Conservation (phyloP, 2,888 invertebrate genomes). For the Pardosa pseudoannulata region DNA sequence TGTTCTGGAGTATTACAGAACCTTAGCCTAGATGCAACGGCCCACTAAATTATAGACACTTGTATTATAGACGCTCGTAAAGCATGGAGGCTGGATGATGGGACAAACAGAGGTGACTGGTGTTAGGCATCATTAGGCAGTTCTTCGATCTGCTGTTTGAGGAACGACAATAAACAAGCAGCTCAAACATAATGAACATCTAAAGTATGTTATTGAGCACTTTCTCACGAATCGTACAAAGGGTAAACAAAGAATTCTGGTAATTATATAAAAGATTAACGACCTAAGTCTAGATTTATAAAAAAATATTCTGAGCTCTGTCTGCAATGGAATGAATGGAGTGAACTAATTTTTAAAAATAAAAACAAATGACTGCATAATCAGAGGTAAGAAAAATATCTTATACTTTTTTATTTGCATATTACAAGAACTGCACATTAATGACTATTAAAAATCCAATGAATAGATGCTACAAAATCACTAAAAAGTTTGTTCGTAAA, state of each 20-base stretch:
- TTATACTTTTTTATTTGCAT: too few species aligned
- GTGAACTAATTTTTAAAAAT: background rate
- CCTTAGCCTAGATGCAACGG: slow-evolving; percentile 27
- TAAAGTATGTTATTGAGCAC: background rate
- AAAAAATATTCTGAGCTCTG: background rate
- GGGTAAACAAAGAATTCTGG: background rate
- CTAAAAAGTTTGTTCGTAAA: too few species aligned
- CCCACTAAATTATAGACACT: slow-evolving; percentile 65
- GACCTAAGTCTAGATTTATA: background rate
- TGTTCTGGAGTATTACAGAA: slow-evolving; percentile 24
- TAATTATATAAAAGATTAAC: background rate
- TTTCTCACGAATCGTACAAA: slow-evolving; percentile 7
- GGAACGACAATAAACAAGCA: slow-evolving; percentile 1
- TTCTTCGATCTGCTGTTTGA: background rate
- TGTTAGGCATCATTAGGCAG: slow-evolving; percentile 51
- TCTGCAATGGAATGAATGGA: background rate
- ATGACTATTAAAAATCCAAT: too few species aligned
- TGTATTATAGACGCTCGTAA: slow-evolving; percentile 24
- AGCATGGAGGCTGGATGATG: slow-evolving; percentile 34
- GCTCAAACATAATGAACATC: background rate
- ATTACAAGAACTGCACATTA: too few species aligned
- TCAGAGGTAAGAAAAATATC: too few species aligned
- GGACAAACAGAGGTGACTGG: slow-evolving; percentile 49
- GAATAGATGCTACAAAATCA: too few species aligned
- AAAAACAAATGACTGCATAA: too few species aligned